Percentiles rank a stretch among this genome's conserved stretches.
Evolutionary conservation across 1,140 invertebrate genomes (phyloP).

Genomic region (Antheraea pernyi): DNA sequence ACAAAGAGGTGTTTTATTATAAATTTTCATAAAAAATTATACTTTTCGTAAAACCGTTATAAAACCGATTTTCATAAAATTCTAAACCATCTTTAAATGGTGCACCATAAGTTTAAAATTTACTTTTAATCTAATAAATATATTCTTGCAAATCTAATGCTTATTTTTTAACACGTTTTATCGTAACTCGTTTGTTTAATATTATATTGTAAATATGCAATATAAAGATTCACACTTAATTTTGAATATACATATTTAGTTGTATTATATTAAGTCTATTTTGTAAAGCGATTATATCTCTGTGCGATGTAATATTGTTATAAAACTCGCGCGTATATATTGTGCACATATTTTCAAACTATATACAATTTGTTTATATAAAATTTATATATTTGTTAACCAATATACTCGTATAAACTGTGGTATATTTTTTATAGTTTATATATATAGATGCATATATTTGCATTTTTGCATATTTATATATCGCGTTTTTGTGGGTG

Average conservation of each 20-base stretch:
- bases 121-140: conserved; percentile 14
- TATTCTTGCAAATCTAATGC: conserved; percentile 60
- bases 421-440: no score
- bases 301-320: background rate
- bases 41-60: conserved; percentile 10
- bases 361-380: background rate
- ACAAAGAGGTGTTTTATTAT: conserved; percentile 45
- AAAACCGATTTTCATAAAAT: background rate
- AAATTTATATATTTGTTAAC: conserved; percentile 51
- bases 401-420: conserved; percentile 23
- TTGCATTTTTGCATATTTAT: no score
- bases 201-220: conserved; percentile 24
- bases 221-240: conserved; percentile 20
- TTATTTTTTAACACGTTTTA: conserved; percentile 31
- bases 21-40: conserved; percentile 24
- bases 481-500: no score
- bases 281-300: background rate
- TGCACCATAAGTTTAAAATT: conserved; percentile 58
- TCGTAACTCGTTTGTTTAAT: conserved; percentile 33
- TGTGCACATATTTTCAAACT: background rate
- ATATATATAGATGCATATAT: no score
- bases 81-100: conserved; percentile 45
- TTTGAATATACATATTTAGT: conserved; percentile 10
- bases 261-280: background rate
- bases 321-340: background rate